Evolutionary conservation across 2,888 invertebrate species (phyloP), one percentile per base, ranked within the genome.

Genomic region (Chrysolina oricalcia): DNA sequence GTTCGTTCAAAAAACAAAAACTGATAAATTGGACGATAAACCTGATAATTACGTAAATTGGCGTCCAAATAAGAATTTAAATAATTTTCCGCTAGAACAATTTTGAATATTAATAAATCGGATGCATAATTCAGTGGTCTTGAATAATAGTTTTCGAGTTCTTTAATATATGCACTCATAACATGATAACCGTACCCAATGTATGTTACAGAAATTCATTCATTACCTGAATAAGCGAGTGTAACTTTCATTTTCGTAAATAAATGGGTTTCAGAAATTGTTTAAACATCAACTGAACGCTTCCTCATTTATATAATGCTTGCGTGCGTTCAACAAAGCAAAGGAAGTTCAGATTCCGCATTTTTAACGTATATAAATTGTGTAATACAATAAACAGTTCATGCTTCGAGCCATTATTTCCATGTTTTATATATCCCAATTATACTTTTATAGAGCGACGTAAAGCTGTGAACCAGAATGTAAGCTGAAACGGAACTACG

Each of bases 271-370:
- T 82, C 81, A 81, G 81, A 83, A 84, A 83, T 78, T 78, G 78
- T 75, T 77, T 78, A 81, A 83, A 82, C 79, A 79, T 75, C 77
- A 82, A 82, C 72, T 78, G 81, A 81, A 81, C 78, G 81, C 82
- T 86, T 86, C 85, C 85, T 84, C 80, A 81, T 83, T 85, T 85
- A 85, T 83, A 79, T 84, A 85, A 85, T 76, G 81, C 81, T 85
- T 83, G 85, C 85, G 85, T 85, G 85, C 77, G 72, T 72, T 75
- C 75, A 81, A 86, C 85, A 85, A 85, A 85, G 81, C 81, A 83
- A 73, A 85, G 86, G 86, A 86, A 85, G 85, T 81, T 64, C 78
- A 76, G 80, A 81, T 78, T 80, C 80, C 75, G 76, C 75, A 74
- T 75, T 76, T 76, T 76, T 74, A 76, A 77, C 78, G 72, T 77